These are phyloP conservation scores for Geopemphigus sp. DNA, from an alignment of 1,140 invertebrate genomes.

Conservation along the genomic window DNA sequence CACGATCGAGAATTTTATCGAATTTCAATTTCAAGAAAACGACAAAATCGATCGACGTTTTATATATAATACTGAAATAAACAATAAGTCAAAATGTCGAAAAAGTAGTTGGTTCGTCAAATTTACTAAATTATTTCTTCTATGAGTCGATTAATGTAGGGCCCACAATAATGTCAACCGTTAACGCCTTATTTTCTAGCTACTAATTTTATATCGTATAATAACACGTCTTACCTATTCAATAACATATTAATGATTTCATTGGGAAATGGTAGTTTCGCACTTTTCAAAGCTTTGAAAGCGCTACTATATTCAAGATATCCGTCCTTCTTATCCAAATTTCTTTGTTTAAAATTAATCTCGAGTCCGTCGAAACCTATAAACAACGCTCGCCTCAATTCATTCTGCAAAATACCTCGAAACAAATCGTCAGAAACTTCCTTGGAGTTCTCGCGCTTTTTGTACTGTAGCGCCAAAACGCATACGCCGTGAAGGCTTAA, in stretches of 20 bases:
- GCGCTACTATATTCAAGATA: slow-evolving; percentile 17
- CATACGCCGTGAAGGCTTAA: slow-evolving; percentile 2
- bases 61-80: no score
- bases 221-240: slow-evolving; percentile 1
- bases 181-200: no score
- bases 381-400: slow-evolving; percentile 31
- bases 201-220: no score
- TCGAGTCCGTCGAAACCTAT: slow-evolving; percentile 30
- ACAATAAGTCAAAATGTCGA: no score
- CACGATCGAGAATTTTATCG: no score
- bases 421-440: slow-evolving; percentile 20
- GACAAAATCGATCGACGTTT: no score
- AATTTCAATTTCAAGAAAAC: no score
- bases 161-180: no score
- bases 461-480: slow-evolving; percentile 31
- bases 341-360: slow-evolving; percentile 34
- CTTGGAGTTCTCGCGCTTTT: slow-evolving; percentile 14
- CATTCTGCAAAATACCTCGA: slow-evolving; percentile 40
- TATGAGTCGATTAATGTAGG: no score
- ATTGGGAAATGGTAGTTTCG: slow-evolving; percentile 14
- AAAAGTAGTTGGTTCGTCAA: no score
- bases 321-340: slow-evolving; percentile 23
- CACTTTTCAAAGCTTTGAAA: slow-evolving; percentile 41
- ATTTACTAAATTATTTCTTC: no score
- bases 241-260: slow-evolving; percentile 38